A percentile compares a stretch with the other conserved stretches of the same genome.
Evolutionary conservation across 2,888 invertebrate genomes (phyloP).

Genomic region (Ennomos quercinarius): DNA sequence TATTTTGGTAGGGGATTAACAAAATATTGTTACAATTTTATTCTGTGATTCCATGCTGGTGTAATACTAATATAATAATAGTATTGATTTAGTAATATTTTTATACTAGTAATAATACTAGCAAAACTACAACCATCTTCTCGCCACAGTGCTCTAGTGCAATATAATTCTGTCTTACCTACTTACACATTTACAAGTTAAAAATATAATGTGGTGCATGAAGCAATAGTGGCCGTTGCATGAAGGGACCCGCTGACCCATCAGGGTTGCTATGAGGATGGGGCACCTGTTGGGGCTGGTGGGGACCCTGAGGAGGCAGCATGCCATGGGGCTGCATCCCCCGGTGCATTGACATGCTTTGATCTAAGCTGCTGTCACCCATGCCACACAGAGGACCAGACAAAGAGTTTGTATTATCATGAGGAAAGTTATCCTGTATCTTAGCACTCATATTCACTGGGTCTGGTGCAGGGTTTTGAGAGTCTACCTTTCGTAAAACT

Average conservation of each 20-base stretch:
- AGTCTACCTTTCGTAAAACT: constrained; percentile 21
- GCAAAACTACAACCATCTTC: too few species aligned
- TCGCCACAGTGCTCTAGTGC: too few species aligned
- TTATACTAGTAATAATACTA: too few species aligned
- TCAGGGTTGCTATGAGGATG: constrained; percentile 16
- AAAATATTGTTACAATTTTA: too few species aligned
- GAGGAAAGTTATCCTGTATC: constrained; percentile 5
- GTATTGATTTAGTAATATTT: too few species aligned
- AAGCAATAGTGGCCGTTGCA: constrained; percentile 17
- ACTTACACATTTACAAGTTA: constrained; percentile 17
- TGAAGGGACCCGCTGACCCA: constrained; percentile 3
- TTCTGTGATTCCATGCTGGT: too few species aligned
- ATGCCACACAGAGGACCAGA: constrained; percentile 5
- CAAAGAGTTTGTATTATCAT: constrained; percentile 19
- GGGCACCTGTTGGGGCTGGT: constrained; percentile 2
- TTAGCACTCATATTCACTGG: constrained; percentile 9
- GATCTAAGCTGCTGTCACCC: constrained; percentile 18
- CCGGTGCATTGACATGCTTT: constrained; percentile 21
- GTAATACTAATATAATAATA: too few species aligned
- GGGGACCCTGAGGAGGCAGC: constrained; percentile 7
- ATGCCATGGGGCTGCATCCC: constrained; percentile 10
- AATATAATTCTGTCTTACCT: background rate
- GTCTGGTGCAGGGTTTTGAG: constrained; percentile 12
- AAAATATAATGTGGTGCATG: constrained; percentile 27
- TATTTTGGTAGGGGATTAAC: too few species aligned